Evolutionary conservation across 1,140 invertebrate species (phyloP), one percentile per base, ranked within the genome.

Genomic region (Physella acuta): DNA sequence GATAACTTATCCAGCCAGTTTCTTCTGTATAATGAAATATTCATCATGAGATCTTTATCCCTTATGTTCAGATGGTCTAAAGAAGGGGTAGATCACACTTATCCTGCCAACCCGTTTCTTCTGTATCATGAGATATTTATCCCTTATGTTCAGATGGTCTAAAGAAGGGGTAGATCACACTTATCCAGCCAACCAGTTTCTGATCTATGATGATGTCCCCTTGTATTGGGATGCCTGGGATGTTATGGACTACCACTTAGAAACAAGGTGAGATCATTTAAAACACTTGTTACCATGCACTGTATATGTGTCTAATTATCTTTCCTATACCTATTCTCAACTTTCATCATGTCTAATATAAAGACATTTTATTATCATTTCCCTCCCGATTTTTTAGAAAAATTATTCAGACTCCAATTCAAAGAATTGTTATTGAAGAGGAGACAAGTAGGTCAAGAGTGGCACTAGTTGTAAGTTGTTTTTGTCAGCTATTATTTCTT

Each of bases 211-310:
- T 79, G 88, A 89, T 74, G 78, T 88, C 14, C 87, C 88, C 20
- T 72, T 89, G 61, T 88, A 82, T 81, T 88, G 88, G 88, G 88
- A 88, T 83, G 88, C 88, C n/a, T 88, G 88, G 88, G 87, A 88
- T 78, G 84, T 85, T 3, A 88, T 88, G 87, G 87, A 88, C 73
- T 88, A 88, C 70, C 87, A 88, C 72, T 73, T 88, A 37, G 86
- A 88, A 77, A 88, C 87, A 30, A 81, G 81, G 84, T 84, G 63
- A 70, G 55, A 39, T n/a, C n/a, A n/a, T n/a, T n/a, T n/a, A n/a
- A 5, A 36, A n/a, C 26, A 63, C 26, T 63, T 44, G 4, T 36
- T n/a, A 39, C 4, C 20, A 51, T 49, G 24, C 24, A 52, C 20
- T 14, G 20, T n/a, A 37, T n/a, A 24, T 65, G 49, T 51, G 26